Evolutionary conservation across 2,113 vertebrate species (phyloP).

Genomic region (Callorhinus ursinus): DNA sequence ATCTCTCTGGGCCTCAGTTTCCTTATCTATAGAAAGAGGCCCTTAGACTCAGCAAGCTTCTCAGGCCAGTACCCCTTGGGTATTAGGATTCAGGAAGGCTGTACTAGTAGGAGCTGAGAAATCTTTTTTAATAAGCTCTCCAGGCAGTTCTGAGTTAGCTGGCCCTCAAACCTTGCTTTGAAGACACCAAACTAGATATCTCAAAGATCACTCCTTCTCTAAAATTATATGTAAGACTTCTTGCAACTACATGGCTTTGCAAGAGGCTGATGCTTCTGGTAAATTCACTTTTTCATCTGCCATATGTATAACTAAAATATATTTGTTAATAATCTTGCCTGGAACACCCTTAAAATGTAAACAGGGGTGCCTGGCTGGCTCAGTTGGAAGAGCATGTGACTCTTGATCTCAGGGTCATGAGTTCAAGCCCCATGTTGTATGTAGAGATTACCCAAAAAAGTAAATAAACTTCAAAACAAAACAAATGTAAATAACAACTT

Average conservation of each 20-base stretch:
- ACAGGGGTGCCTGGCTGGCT: background rate
- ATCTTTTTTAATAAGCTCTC: slow-evolving; percentile 29
- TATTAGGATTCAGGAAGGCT: background rate
- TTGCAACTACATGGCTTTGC: background rate
- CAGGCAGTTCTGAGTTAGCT: background rate
- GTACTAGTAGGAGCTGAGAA: background rate
- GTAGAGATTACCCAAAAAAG: background rate
- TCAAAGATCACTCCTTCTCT: slow-evolving; percentile 1
- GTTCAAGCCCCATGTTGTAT: background rate
- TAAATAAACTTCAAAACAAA: background rate
- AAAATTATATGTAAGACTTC: background rate
- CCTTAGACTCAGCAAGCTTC: background rate
- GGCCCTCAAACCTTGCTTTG: background rate
- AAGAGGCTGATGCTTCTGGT: background rate
- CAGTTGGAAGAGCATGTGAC: background rate
- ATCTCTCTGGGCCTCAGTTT: background rate
- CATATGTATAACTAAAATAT: slow-evolving; percentile 13
- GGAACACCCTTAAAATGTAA: slow-evolving; percentile 33
- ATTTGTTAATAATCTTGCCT: slow-evolving; percentile 45
- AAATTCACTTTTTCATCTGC: slow-evolving; percentile 47
- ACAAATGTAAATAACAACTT: background rate
- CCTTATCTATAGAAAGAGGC: background rate
- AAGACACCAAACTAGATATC: background rate
- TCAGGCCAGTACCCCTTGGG: background rate
- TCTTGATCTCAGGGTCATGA: background rate